Conservation (phyloP, 2,797 vertebrate genomes). For the Anolis apletophallus region DNA sequence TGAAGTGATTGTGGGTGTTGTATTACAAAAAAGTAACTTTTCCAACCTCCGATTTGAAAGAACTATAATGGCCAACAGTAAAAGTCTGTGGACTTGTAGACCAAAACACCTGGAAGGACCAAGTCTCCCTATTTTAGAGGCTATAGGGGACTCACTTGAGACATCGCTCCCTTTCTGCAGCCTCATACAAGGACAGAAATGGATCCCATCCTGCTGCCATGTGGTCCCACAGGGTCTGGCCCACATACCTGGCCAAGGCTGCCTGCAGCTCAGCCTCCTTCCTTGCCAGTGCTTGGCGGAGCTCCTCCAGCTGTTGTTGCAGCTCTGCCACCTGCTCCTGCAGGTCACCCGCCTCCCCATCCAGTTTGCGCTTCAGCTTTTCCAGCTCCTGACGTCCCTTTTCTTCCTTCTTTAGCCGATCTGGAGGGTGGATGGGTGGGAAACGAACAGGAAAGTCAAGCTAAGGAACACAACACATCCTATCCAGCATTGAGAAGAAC, state of each 20-base stretch:
- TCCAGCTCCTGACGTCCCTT: constrained; percentile 91
- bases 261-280: constrained; percentile 92
- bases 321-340: constrained; percentile 91
- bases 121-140: neutral
- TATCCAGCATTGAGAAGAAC: neutral
- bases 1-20: too few relatives aligned
- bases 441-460: neutral
- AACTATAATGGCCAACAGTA: neutral
- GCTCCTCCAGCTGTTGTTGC: constrained; percentile 82
- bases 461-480: neutral
- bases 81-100: neutral
- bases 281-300: constrained; percentile 84
- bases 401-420: constrained; percentile 93
- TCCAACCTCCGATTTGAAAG: too few relatives aligned
- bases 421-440: constrained; percentile 64
- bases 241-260: constrained; percentile 81
- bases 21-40: too few relatives aligned
- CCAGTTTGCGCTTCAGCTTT: constrained; percentile 89
- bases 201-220: neutral
- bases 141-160: rapidly evolving
- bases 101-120: neutral
- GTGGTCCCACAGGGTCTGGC: neutral
- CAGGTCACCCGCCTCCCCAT: constrained; percentile 86
- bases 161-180: neutral
- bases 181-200: too few relatives aligned